Conservation (phyloP, 2,888 invertebrate genomes). For the Aspidiotus destructor region DNA sequence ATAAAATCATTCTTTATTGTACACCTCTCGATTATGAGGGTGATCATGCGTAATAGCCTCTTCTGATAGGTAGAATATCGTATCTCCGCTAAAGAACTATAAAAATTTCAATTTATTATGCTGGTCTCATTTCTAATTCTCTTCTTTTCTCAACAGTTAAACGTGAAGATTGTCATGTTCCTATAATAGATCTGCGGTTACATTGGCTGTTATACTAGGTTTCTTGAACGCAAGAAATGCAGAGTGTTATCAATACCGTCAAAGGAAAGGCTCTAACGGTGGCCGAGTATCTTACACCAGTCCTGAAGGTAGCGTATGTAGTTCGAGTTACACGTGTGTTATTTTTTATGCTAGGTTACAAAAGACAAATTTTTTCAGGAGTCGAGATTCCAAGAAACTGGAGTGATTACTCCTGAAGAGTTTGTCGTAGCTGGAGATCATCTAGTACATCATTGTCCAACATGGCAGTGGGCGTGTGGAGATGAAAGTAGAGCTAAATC, state of each 20-base stretch:
- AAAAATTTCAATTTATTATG: too few species aligned
- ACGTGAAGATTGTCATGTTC: too few species aligned
- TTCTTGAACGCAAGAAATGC: constrained; percentile 53
- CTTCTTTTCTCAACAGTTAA: too few species aligned
- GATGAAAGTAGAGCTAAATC: constrained; percentile 80
- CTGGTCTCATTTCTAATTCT: too few species aligned
- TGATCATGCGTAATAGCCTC: too few species aligned
- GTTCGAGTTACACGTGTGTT: not conserved
- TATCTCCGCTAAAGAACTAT: too few species aligned
- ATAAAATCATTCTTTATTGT: too few species aligned
- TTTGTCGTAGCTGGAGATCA: constrained; percentile 98
- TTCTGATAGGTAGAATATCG: too few species aligned
- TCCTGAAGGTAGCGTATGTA: constrained; percentile 63
- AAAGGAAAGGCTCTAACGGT: constrained; percentile 92
- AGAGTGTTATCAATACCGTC: constrained; percentile 87
- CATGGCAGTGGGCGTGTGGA: constrained; percentile 96
- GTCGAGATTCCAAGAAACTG: constrained; percentile 94
- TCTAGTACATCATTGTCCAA: constrained; percentile 96
- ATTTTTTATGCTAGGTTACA: not conserved
- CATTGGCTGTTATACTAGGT: too few species aligned
- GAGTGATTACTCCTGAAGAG: constrained; percentile 97
- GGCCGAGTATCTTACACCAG: constrained; percentile 91
- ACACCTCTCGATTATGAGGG: too few species aligned
- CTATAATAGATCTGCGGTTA: too few species aligned
- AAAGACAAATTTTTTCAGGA: constrained; percentile 51